These are phyloP conservation scores for Microctenopoma stevenorrisi DNA, from an alignment of 2,797 vertebrate genomes.

Conservation along the genomic window DNA sequence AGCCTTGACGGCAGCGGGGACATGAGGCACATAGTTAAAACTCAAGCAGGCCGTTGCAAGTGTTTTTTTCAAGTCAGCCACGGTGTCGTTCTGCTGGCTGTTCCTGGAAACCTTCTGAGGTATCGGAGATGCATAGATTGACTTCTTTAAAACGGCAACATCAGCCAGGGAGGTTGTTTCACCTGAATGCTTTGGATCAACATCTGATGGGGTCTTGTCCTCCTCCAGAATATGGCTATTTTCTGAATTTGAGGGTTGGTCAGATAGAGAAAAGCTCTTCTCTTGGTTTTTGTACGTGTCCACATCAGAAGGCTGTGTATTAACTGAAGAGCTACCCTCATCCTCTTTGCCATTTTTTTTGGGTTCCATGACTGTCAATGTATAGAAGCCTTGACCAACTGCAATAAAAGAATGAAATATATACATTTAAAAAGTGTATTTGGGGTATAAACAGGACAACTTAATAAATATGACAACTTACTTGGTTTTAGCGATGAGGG, in stretches of 20 bases:
- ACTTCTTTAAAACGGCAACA: conserved; percentile 29
- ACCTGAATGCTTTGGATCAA: neutral
- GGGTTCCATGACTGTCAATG: conserved; percentile 52
- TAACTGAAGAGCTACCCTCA: neutral
- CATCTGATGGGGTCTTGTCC: conserved; percentile 62
- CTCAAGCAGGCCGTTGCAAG: conserved; percentile 3
- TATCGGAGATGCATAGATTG: neutral
- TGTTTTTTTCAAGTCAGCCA: neutral
- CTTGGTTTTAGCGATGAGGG: conserved; percentile 75
- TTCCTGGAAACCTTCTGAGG: conserved; percentile 1
- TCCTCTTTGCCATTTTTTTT: neutral
- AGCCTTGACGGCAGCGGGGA: neutral
- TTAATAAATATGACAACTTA: conserved; percentile 35
- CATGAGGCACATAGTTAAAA: neutral
- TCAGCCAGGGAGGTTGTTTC: neutral
- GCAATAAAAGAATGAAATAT: conserved; percentile 6
- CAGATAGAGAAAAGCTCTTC: neutral
- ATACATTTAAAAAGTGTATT: neutral
- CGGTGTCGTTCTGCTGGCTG: neutral
- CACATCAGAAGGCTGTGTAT: neutral
- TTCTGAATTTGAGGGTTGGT: neutral
- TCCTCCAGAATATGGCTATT: conserved; percentile 34
- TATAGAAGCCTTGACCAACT: conserved; percentile 64
- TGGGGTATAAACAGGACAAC: neutral
- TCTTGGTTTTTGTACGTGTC: neutral